These are phyloP conservation scores for Acrocyrtus sp. DNA, from an alignment of 2,888 invertebrate species.

Conservation along the genomic window DNA sequence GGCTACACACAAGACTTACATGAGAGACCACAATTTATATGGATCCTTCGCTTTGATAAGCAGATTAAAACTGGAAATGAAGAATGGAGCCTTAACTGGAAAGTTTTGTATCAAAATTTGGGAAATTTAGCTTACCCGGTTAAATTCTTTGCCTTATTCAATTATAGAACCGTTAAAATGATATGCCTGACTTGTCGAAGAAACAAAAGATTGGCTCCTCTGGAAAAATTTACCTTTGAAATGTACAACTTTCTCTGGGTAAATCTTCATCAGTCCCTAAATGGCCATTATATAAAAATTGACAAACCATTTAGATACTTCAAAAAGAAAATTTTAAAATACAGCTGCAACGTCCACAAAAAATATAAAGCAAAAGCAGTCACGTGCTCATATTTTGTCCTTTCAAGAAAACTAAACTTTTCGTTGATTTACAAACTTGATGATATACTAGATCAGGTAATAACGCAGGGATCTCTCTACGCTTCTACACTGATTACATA, in stretches of 20 bases:
- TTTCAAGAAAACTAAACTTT: neutral
- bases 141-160: conserved; percentile 9
- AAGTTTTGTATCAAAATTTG: too few species aligned
- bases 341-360: conserved; percentile 26
- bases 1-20: too few species aligned
- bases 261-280: neutral
- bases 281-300: conserved; percentile 8
- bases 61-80: too few species aligned
- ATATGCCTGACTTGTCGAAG: conserved; percentile 9
- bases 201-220: neutral
- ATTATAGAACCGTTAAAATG: conserved; percentile 2
- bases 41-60: too few species aligned
- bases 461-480: conserved; percentile 25
- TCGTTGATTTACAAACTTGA: neutral
- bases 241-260: neutral
- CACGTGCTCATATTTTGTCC: neutral
- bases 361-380: neutral
- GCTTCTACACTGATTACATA: neutral
- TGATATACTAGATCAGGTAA: neutral
- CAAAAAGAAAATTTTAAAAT: neutral
- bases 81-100: too few species aligned
- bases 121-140: conserved; percentile 20
- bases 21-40: too few species aligned
- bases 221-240: neutral
- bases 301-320: neutral